A percentile compares a stretch with the other conserved stretches of the same genome.
phyloP scores from a whole-genome alignment of 2,797 vertebrate genomes.

The Gymnothorax reevesii region DNA sequence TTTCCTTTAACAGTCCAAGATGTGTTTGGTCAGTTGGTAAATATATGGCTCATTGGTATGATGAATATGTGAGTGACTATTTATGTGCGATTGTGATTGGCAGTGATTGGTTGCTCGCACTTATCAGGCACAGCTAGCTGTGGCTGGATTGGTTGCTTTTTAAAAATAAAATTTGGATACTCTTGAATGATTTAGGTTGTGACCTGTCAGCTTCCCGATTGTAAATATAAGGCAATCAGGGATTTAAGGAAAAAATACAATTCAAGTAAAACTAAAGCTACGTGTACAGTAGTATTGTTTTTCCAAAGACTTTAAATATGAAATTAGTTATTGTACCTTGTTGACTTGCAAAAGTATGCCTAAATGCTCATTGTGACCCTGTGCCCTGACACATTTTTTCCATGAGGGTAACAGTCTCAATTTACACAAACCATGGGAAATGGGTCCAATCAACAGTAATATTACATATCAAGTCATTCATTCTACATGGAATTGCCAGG shows the following conservation, averaged over 20 bases:
- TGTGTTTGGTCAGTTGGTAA: too few species aligned
- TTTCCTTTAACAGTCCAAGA: too few species aligned
- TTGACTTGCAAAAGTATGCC: background rate
- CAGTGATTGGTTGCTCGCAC: too few species aligned
- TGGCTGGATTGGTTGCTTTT: too few species aligned
- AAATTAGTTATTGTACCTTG: background rate
- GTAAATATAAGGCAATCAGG: background rate
- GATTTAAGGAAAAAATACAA: background rate
- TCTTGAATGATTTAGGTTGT: background rate
- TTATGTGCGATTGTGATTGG: too few species aligned
- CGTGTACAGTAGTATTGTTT: background rate
- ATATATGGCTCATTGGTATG: too few species aligned
- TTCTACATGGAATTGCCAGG: background rate
- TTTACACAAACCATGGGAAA: background rate
- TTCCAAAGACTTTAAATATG: background rate
- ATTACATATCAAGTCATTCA: background rate
- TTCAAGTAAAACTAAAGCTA: background rate
- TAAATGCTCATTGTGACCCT: background rate
- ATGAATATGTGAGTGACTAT: too few species aligned
- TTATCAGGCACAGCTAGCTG: too few species aligned
- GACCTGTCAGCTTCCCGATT: background rate
- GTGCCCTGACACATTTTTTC: background rate
- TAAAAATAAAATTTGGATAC: too few species aligned
- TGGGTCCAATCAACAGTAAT: background rate
- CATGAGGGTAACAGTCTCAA: background rate